Base-by-base conservation (phyloP, 1,140 invertebrate species). In the Drosophila bipectinata region DNA sequence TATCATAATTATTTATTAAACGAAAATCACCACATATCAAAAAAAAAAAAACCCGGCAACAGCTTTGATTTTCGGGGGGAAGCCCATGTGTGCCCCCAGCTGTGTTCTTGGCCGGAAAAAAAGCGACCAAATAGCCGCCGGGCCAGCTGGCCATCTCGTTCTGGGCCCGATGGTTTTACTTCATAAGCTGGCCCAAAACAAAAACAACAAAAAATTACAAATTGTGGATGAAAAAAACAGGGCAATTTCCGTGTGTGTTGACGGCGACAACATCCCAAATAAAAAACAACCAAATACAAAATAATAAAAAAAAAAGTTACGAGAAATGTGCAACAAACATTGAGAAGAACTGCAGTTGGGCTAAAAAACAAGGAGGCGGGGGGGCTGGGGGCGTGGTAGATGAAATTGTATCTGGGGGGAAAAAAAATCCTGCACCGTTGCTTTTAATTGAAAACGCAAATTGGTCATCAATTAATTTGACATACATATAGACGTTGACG, bases 401-500 rank as follows among this genome's bases (percentile, higher is more conserved):
- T 79, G 80, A 84, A 83, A 83, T 79, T 59, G 75, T 79, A 83
- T 81, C 79, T 77, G 55, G 49, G 34, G 34, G 10, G 9, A 10
- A 10, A 39, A 58, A 55, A 83, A 44, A 83, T 71, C 67, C 63
- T 87, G 79, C 67, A 61, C 83, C 83, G 79, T 77, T 87, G 82
- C 75, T 87, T 87, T 87, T 87, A 87, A 87, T 87, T 87, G 82
- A 87, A 87, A 87, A 87, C 82, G 83, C 82, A 87, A 87, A 87
- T 87, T 87, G 82, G 82, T 87, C 83, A 87, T 87, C 82, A 87
- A 87, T 87, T 87, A 87, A 87, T 87, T 87, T 87, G 82, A 83
- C 82, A 83, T 87, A 87, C 82, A 88, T 87, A 87, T 73, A 82
- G 75, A 83, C 77, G 67, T 69, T 64, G 55, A 53, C 56, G 39